These are phyloP conservation scores for Isaurus tuberculatus DNA, from an alignment of 92 coral and sea anemone species.

Conservation along the genomic window DNA sequence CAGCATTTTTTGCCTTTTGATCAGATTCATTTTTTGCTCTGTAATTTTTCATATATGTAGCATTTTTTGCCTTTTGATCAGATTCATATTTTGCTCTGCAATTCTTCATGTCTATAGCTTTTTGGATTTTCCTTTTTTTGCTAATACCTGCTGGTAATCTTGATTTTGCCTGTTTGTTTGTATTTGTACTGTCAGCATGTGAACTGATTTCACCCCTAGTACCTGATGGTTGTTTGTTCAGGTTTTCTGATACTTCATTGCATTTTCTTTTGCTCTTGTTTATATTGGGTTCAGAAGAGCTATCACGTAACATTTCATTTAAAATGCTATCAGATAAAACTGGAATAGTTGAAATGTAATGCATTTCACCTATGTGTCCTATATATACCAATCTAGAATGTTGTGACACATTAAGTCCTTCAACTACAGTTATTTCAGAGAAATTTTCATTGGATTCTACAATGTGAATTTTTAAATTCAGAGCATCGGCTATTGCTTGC, in stretches of 20 bases:
- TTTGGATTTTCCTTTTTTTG: slow-evolving; percentile 16
- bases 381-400: slow-evolving; percentile 2
- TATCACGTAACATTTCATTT: slow-evolving; percentile 6
- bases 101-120: slow-evolving; percentile 14
- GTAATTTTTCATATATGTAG: too few relatives aligned
- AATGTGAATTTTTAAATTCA: slow-evolving; percentile 4
- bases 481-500: slow-evolving; percentile 10
- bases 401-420: slow-evolving; percentile 7
- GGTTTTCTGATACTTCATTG: slow-evolving; percentile 7
- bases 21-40: neutral
- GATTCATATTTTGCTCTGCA: slow-evolving; percentile 19
- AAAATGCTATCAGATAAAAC: slow-evolving; percentile 6
- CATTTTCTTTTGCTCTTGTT: slow-evolving; percentile 6
- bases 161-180: slow-evolving; percentile 34
- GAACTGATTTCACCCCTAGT: slow-evolving; percentile 17
- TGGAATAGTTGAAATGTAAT: slow-evolving; percentile 6
- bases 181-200: slow-evolving; percentile 36
- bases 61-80: neutral
- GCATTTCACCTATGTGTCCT: slow-evolving; percentile 9
- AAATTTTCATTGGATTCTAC: slow-evolving; percentile 6
- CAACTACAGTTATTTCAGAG: slow-evolving; percentile 7
- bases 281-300: slow-evolving; percentile 8
- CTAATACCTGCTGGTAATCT: slow-evolving; percentile 36
- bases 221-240: slow-evolving; percentile 9
- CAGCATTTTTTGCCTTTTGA: too few relatives aligned